These are phyloP conservation scores for Subacronicta megacephala DNA, from an alignment of 2,888 invertebrate genomes.

Conservation along the genomic window DNA sequence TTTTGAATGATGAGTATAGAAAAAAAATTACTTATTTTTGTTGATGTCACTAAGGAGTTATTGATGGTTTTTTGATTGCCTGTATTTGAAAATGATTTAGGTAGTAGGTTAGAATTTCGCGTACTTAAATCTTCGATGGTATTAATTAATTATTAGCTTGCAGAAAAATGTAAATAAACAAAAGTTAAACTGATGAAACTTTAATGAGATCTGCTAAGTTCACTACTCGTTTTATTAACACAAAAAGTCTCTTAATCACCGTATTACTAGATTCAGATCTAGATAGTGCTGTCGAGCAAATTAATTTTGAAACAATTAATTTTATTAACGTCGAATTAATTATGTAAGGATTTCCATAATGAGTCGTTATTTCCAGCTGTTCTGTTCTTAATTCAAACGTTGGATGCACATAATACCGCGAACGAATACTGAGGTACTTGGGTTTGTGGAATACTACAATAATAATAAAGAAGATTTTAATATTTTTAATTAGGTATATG, in stretches of 20 bases:
- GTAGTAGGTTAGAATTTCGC: not conserved
- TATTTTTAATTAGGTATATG: no score
- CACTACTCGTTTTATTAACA: slow-evolving; percentile 10
- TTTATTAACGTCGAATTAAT: slow-evolving; percentile 36
- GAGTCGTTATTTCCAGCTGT: slow-evolving; percentile 21
- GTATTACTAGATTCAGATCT: slow-evolving; percentile 23
- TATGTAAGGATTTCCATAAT: slow-evolving; percentile 33
- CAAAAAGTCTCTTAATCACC: slow-evolving; percentile 37
- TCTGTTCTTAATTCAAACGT: slow-evolving; percentile 35
- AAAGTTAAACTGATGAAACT: slow-evolving; percentile 6
- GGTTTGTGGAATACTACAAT: no score
- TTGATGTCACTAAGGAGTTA: slow-evolving; percentile 42
- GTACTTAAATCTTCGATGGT: no score
- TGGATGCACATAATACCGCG: slow-evolving; percentile 18
- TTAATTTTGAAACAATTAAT: slow-evolving; percentile 25
- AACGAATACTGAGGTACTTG: slow-evolving; percentile 27
- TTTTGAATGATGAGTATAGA: slow-evolving; percentile 45
- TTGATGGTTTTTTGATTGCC: slow-evolving; percentile 47
- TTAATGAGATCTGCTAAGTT: slow-evolving; percentile 15
- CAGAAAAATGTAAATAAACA: not conserved
- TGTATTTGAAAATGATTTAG: slow-evolving; percentile 5
- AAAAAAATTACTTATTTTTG: slow-evolving; percentile 47
- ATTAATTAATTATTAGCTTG: not conserved
- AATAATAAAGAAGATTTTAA: no score
- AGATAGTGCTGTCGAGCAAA: slow-evolving; percentile 20